These are phyloP conservation scores for Conus ventricosus DNA, from an alignment of 1,140 invertebrate genomes.

Conservation along the genomic window DNA sequence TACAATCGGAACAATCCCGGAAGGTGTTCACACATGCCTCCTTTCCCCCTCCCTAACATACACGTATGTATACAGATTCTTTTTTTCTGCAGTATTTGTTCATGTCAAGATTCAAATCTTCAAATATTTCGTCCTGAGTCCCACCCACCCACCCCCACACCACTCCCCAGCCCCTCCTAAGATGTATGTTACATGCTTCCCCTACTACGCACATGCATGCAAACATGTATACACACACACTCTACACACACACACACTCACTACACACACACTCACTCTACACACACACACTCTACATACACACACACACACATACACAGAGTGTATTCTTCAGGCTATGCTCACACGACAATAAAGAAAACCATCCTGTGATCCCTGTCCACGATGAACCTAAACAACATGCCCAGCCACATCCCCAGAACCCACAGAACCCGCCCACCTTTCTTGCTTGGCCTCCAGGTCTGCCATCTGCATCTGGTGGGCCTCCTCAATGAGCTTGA, in stretches of 20 bases:
- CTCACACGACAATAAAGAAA: background rate
- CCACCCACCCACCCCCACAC: background rate
- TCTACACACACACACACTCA: background rate
- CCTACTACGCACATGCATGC: background rate
- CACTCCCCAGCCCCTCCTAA: too few species aligned
- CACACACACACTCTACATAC: background rate
- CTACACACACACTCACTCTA: slow-evolving; percentile 8
- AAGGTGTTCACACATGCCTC: too few species aligned
- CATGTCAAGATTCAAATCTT: too few species aligned
- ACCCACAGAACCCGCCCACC: slow-evolving; percentile 75
- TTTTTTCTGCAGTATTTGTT: too few species aligned
- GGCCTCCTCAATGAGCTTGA: slow-evolving; percentile 88
- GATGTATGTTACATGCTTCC: too few species aligned
- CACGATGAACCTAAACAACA: too few species aligned
- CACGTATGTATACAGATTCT: too few species aligned
- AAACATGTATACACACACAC: background rate
- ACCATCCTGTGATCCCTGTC: too few species aligned
- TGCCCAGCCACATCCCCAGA: too few species aligned
- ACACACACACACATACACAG: background rate
- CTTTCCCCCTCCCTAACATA: too few species aligned
- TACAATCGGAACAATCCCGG: too few species aligned
- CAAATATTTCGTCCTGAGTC: too few species aligned
- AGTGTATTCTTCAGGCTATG: background rate
- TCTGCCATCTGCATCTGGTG: slow-evolving; percentile 93
- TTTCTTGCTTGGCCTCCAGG: slow-evolving; percentile 90